These are phyloP conservation scores for Rhinolophus ferrumequinum DNA, from an alignment of 2,113 vertebrate genomes.

Conservation along the genomic window DNA sequence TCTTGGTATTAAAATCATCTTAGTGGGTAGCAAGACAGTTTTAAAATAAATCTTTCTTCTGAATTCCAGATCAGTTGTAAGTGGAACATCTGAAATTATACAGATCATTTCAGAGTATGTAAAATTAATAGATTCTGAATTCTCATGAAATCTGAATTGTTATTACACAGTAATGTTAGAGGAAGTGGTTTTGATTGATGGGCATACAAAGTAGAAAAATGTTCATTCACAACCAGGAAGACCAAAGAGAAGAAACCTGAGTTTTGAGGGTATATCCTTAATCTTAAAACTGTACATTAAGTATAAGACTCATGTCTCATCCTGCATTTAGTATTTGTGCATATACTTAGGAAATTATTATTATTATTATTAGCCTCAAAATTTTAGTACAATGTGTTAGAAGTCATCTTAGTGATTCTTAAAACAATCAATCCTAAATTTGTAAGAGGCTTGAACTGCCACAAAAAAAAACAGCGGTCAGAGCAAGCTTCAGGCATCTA, in stretches of 20 bases:
- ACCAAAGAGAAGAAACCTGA: neutral
- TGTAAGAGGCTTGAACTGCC: neutral
- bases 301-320: neutral
- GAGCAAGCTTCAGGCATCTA: neutral
- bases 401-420: constrained; percentile 14
- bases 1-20: neutral
- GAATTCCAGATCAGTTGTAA: constrained; percentile 29
- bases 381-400: neutral
- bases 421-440: neutral
- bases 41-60: constrained; percentile 40
- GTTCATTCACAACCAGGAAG: neutral
- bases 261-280: neutral
- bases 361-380: neutral
- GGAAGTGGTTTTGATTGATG: constrained; percentile 8
- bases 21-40: neutral
- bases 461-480: neutral
- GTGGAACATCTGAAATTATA: constrained; percentile 11
- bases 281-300: neutral
- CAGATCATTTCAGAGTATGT: neutral
- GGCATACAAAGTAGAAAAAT: constrained; percentile 12
- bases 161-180: constrained; percentile 24
- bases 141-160: neutral
- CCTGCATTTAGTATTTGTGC: neutral
- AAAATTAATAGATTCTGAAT: constrained; percentile 8
- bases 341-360: neutral